Evolutionary conservation across 2,888 invertebrate genomes (phyloP).

Genomic region (Strigamia crassipes): DNA sequence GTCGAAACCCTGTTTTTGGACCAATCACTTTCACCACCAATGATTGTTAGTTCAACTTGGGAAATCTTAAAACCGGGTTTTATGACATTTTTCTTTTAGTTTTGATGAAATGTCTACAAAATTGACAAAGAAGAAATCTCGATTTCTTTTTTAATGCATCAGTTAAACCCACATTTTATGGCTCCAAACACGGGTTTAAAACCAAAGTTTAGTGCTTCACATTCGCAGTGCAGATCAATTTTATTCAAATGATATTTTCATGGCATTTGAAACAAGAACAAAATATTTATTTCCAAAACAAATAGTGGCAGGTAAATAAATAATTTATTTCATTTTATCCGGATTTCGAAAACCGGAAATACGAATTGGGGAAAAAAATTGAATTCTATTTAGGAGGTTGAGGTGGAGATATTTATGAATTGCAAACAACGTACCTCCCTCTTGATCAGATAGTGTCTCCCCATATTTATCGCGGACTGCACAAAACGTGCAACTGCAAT

Average conservation of each 20-base stretch:
- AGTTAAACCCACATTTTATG: background rate
- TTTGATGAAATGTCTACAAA: slow-evolving; percentile 9
- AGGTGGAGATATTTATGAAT: slow-evolving; percentile 19
- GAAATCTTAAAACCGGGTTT: slow-evolving; percentile 9
- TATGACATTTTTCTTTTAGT: slow-evolving; percentile 7
- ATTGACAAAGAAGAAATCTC: background rate
- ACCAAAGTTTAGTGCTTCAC: background rate
- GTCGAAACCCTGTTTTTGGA: background rate
- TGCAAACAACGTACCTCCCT: slow-evolving; percentile 27
- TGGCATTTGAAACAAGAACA: background rate
- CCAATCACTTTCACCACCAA: slow-evolving; percentile 38
- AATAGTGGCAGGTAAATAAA: no score
- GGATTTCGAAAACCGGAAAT: background rate
- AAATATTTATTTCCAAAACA: no score
- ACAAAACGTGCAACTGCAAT: slow-evolving; percentile 12
- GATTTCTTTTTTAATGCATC: background rate
- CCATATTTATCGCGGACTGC: slow-evolving; percentile 1
- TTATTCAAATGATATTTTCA: background rate
- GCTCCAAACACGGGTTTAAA: background rate
- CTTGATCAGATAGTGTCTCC: slow-evolving; percentile 22
- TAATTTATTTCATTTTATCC: background rate
- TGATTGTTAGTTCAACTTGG: slow-evolving; percentile 32
- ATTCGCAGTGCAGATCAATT: background rate
- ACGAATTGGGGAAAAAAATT: background rate
- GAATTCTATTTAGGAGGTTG: background rate